Conservation (phyloP, 2,113 vertebrate genomes). For the Ailuropoda melanoleuca region DNA sequence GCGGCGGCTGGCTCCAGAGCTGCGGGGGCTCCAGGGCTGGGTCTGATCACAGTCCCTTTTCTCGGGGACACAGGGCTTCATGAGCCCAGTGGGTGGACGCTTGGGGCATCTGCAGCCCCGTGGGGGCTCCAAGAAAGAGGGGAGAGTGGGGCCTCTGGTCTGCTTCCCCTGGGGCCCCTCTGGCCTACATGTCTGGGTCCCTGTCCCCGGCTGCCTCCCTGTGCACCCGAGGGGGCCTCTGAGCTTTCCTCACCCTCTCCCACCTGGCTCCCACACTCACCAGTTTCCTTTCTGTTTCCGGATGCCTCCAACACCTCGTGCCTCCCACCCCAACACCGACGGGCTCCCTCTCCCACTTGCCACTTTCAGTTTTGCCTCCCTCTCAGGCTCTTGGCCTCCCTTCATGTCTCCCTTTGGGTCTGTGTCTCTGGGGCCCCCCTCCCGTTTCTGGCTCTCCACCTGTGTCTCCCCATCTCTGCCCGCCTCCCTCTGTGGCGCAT, state of each 20-base stretch:
- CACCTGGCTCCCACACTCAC: background rate
- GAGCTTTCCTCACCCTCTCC: background rate
- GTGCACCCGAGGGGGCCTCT: background rate
- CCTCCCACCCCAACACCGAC: background rate
- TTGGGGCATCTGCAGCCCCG: background rate
- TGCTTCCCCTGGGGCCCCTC: background rate
- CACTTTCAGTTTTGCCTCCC: background rate
- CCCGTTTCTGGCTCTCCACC: background rate
- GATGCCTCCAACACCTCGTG: background rate
- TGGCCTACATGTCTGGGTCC: background rate
- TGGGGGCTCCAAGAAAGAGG: background rate
- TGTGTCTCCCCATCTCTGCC: background rate
- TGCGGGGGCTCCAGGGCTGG: background rate
- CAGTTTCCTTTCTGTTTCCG: background rate
- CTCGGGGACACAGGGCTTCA: background rate
- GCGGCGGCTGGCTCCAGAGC: background rate
- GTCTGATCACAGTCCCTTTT: background rate
- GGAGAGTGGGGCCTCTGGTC: background rate
- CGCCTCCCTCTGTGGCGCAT: background rate
- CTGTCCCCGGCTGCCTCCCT: background rate
- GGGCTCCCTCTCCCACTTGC: background rate
- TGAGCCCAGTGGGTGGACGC: background rate
- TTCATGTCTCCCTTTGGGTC: background rate
- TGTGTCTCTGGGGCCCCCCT: background rate
- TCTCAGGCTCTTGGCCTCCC: background rate